Conservation (phyloP, 2,888 invertebrate species). For the Zygaena filipendulae region DNA sequence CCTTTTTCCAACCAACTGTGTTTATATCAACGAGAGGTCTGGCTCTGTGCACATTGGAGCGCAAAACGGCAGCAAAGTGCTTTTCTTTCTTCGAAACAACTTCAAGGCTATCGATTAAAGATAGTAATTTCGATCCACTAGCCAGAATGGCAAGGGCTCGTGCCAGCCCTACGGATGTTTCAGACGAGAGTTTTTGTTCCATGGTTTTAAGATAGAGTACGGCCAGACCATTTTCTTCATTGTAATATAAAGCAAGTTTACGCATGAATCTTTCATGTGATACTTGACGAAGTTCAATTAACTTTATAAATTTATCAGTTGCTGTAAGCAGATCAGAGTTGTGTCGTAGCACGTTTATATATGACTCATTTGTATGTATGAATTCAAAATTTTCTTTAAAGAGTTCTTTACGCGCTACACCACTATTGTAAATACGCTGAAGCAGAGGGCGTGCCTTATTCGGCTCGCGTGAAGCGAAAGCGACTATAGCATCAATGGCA, state of each 20-base stretch:
- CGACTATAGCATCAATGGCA: conserved; percentile 20
- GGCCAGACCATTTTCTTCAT: conserved; percentile 29
- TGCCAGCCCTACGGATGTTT: conserved; percentile 14
- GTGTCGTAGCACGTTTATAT: conserved; percentile 36
- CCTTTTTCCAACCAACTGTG: conserved; percentile 23
- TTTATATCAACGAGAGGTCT: conserved; percentile 26
- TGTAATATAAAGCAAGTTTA: conserved; percentile 32
- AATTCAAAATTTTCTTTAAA: conserved; percentile 27
- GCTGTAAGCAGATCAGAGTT: conserved; percentile 22
- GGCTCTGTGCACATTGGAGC: conserved; percentile 28
- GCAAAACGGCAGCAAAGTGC: conserved; percentile 23
- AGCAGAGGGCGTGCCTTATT: conserved; percentile 20
- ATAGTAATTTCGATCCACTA: conserved; percentile 5
- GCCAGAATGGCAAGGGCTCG: conserved; percentile 18
- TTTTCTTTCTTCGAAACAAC: conserved; percentile 10
- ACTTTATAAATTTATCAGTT: conserved; percentile 19
- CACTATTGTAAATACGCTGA: conserved; percentile 22
- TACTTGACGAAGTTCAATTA: conserved; percentile 16
- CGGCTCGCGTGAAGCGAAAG: conserved; percentile 20
- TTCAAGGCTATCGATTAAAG: no score
- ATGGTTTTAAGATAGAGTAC: conserved; percentile 17
- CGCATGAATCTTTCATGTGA: conserved; percentile 26
- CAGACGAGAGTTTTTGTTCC: conserved; percentile 7
- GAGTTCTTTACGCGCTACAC: conserved; percentile 30
- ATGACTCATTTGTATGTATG: conserved; percentile 28